A percentile compares a stretch with the other conserved stretches of the same genome.
Conservation (phyloP, 2,888 invertebrate species). For the Ceratothoa steindachneri region DNA sequence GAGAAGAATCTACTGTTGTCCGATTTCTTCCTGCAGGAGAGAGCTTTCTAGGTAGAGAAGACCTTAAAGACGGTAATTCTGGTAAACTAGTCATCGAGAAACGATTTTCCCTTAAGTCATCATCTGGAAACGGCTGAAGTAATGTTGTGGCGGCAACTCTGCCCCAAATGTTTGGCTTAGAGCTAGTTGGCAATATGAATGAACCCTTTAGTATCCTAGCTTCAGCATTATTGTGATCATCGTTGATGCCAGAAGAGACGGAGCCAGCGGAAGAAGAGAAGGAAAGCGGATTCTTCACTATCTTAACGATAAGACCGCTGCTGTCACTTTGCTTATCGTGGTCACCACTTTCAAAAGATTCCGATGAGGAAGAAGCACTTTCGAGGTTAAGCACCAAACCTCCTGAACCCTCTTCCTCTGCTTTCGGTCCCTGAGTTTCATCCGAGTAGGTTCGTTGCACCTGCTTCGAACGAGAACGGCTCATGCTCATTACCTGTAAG, state of each 20-base stretch:
- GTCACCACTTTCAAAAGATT: not conserved
- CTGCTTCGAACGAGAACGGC: too few species aligned
- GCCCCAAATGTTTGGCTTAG: not conserved
- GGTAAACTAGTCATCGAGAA: not conserved
- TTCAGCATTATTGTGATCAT: not conserved
- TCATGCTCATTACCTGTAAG: too few species aligned
- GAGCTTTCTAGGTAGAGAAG: not conserved
- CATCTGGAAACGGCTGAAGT: not conserved
- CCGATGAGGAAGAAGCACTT: not conserved
- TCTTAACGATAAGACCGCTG: slow-evolving; percentile 25
- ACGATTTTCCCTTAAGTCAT: not conserved
- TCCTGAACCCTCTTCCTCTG: not conserved
- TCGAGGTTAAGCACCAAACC: not conserved
- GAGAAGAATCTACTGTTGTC: not conserved
- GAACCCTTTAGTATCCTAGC: too few species aligned
- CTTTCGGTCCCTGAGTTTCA: not conserved
- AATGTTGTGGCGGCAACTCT: not conserved
- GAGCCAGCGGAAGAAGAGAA: not conserved
- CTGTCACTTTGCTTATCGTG: slow-evolving; percentile 21
- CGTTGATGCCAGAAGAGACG: not conserved
- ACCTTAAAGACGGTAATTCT: not conserved
- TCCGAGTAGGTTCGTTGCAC: too few species aligned
- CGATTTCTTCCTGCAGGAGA: not conserved
- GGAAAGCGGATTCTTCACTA: slow-evolving; percentile 9
- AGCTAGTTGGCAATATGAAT: not conserved